phyloP scores from a whole-genome alignment of 2,888 invertebrate species.

The Cryptus armator region DNA sequence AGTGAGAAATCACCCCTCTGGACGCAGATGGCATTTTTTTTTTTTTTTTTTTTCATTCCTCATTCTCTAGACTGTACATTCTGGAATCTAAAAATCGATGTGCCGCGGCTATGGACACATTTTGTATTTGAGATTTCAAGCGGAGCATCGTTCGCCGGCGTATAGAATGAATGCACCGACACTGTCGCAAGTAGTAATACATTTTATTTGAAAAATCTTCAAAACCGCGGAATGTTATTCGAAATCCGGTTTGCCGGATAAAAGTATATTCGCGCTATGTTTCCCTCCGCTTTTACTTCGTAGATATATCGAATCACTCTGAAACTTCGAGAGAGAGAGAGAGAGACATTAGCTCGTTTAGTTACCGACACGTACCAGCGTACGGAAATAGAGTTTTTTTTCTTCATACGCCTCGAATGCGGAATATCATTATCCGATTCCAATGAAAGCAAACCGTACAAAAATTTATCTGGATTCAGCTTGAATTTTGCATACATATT shows the following conservation, averaged over 20 bases:
- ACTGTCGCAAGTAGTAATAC: neutral
- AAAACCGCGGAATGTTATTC: neutral
- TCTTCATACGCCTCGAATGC: neutral
- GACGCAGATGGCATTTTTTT: conserved; percentile 36
- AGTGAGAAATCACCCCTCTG: conserved; percentile 1
- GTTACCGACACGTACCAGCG: neutral
- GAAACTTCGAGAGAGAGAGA: neutral
- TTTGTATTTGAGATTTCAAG: neutral
- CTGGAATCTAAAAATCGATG: conserved; percentile 10
- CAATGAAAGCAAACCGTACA: neutral
- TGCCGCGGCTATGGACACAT: conserved; percentile 20
- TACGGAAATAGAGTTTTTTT: neutral
- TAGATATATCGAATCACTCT: neutral
- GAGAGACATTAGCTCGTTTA: neutral
- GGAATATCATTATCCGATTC: conserved; percentile 13
- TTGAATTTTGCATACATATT: conserved; percentile 1
- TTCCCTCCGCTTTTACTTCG: neutral
- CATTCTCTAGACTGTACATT: neutral
- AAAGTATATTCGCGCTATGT: neutral
- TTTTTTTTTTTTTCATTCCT: conserved; percentile 18
- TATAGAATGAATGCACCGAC: neutral
- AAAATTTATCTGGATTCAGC: neutral
- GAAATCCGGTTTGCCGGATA: neutral
- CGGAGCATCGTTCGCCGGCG: neutral
- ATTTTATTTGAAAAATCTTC: neutral